Conservation (phyloP, 2,797 vertebrate genomes). For the Bryconaethiops microstoma region DNA sequence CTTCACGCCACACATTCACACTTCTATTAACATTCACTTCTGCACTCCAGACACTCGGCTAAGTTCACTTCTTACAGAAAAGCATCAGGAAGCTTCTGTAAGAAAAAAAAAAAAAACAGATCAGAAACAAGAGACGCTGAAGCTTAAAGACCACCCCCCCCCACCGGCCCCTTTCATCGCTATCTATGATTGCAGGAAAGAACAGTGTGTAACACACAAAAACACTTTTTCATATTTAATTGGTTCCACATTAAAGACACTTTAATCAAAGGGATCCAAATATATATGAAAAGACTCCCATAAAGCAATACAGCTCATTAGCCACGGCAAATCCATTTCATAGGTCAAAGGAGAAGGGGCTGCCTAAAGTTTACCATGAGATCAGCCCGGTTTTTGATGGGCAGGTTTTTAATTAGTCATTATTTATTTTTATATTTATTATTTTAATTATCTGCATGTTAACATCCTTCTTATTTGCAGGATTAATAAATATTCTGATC, state of each 20-base stretch:
- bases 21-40: not conserved
- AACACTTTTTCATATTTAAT: not conserved
- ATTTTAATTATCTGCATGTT: too few relatives aligned
- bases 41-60: not conserved
- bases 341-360: not conserved
- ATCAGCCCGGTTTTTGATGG: too few relatives aligned
- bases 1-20: not conserved
- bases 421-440: too few relatives aligned
- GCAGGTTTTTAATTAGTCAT: too few relatives aligned
- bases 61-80: not conserved
- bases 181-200: not conserved
- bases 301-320: not conserved
- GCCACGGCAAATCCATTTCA: not conserved
- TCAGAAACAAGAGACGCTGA: not conserved
- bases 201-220: not conserved
- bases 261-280: not conserved
- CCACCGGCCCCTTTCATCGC: not conserved
- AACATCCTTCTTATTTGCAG: too few relatives aligned
- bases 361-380: too few relatives aligned
- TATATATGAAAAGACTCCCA: not conserved
- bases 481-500: too few relatives aligned
- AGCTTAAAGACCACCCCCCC: not conserved
- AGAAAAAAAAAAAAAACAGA: not conserved
- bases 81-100: not conserved
- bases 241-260: not conserved